Evolutionary conservation across 1,140 invertebrate genomes (phyloP).

Genomic region (Ips nitidus): DNA sequence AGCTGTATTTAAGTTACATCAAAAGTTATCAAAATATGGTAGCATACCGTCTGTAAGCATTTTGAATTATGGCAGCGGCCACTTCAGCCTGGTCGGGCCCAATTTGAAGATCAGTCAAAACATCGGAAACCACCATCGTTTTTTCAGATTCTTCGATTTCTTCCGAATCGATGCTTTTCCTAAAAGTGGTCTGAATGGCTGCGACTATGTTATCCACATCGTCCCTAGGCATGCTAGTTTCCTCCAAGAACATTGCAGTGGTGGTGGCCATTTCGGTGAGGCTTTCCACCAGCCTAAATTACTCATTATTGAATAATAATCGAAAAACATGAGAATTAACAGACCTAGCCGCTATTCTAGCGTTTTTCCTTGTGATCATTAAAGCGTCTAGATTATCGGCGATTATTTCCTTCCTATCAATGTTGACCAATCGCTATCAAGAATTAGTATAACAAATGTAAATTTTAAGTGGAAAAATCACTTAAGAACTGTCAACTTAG

Average conservation of each 20-base stretch:
- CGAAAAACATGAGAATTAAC: background rate
- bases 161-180: constrained; percentile 41
- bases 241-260: constrained; percentile 51
- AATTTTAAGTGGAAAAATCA: too few species aligned
- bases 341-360: constrained; percentile 44
- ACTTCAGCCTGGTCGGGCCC: constrained; percentile 50
- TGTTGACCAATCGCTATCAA: too few species aligned
- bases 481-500: too few species aligned
- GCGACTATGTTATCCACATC: constrained; percentile 53
- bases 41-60: constrained; percentile 35
- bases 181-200: constrained; percentile 53
- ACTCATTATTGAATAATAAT: background rate
- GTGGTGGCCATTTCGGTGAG: constrained; percentile 52
- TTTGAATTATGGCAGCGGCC: constrained; percentile 47
- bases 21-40: constrained; percentile 16
- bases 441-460: too few species aligned
- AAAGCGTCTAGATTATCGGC: constrained; percentile 64
- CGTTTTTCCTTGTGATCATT: constrained; percentile 66
- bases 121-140: constrained; percentile 33
- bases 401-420: too few species aligned
- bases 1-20: constrained; percentile 2
- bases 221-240: constrained; percentile 51
- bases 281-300: constrained; percentile 53
- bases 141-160: constrained; percentile 36
- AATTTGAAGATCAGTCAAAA: constrained; percentile 35